Evolutionary conservation across 2,797 vertebrate genomes (phyloP), one percentile per base, ranked within the genome.

Genomic region (Megalops cyprinoides): DNA sequence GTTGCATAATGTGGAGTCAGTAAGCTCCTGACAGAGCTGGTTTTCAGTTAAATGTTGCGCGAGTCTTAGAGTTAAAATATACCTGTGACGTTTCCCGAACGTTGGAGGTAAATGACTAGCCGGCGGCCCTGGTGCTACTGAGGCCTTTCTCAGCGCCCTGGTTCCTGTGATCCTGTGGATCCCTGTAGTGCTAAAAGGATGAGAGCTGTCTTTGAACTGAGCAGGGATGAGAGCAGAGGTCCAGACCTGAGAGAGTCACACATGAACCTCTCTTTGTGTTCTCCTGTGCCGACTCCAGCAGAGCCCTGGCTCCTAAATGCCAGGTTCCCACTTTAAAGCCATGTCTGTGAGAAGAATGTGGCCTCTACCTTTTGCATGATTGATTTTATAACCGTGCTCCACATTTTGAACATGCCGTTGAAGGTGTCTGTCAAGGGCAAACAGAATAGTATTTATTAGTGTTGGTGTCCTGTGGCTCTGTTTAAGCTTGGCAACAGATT

Each of bases 251-350:
- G 56, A 25, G 74, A 60, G 76, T 78, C 79, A 81, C 34, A 53
- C 82, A 55, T 51, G 46, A 69, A 77, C 28, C 10, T 60, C 28
- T 48, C 67, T 37, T n/a, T n/a, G n/a, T n/a, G n/a, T n/a, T n/a
- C n/a, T n/a, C n/a, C n/a, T n/a, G n/a, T n/a, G 80, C 34, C 34
- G 15, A 39, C 39, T 48, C 58, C 51, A 34, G 65, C 71, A 82
- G 80, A 51, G 51, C 31, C 34, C 58, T 23, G 9, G 42, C 31
- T 51, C 62, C 73, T 80, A 74, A 84, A 84, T 74, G 81, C 79
- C 80, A 84, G 23, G 23, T 12, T n/a, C n/a, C n/a, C n/a, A n/a
- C n/a, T n/a, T n/a, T n/a, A n/a, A n/a, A n/a, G n/a, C n/a, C n/a
- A n/a, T n/a, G n/a, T n/a, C n/a, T 2, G 58, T 62, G 6, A 8